Evolutionary conservation across 2,113 vertebrate genomes (phyloP).

Genomic region (Oophaga pumilio): DNA sequence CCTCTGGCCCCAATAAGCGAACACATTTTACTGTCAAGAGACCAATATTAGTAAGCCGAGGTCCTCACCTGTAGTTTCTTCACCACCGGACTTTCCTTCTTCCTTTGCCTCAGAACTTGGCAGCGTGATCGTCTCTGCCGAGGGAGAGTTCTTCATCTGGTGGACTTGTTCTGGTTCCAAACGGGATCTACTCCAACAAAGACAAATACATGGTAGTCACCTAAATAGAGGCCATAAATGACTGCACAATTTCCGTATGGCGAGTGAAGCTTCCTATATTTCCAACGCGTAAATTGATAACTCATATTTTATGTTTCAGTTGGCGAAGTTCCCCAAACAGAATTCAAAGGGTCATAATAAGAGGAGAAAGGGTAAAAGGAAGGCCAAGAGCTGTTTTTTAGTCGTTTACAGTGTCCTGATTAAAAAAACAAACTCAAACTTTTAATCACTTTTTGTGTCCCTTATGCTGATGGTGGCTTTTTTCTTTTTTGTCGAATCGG

Average conservation of each 20-base stretch:
- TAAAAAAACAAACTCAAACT: too few species aligned
- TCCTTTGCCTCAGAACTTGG: conserved; percentile 68
- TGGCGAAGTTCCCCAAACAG: too few species aligned
- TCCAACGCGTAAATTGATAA: too few species aligned
- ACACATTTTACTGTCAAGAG: not conserved
- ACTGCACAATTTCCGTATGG: not conserved
- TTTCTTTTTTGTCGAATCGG: too few species aligned
- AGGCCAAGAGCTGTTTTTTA: too few species aligned
- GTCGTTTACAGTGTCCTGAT: too few species aligned
- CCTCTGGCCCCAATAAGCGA: not conserved
- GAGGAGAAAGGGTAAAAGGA: too few species aligned
- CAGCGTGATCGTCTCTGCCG: conserved; percentile 63
- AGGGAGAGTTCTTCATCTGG: conserved; percentile 59
- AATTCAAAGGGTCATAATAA: too few species aligned
- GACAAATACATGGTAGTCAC: not conserved
- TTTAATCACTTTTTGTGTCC: too few species aligned
- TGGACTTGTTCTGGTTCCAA: conserved; percentile 82
- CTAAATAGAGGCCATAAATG: not conserved
- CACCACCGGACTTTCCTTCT: conserved; percentile 73
- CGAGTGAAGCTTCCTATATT: not conserved
- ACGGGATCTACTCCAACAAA: conserved; percentile 76
- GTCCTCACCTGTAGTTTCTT: conserved; percentile 77
- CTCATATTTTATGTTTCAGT: too few species aligned
- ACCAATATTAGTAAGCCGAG: not conserved
- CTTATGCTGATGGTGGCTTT: too few species aligned